Percentiles rank a stretch among this genome's conserved stretches.
Evolutionary conservation across 2,113 vertebrate species (phyloP).

Genomic region (Prietella phreatophila): DNA sequence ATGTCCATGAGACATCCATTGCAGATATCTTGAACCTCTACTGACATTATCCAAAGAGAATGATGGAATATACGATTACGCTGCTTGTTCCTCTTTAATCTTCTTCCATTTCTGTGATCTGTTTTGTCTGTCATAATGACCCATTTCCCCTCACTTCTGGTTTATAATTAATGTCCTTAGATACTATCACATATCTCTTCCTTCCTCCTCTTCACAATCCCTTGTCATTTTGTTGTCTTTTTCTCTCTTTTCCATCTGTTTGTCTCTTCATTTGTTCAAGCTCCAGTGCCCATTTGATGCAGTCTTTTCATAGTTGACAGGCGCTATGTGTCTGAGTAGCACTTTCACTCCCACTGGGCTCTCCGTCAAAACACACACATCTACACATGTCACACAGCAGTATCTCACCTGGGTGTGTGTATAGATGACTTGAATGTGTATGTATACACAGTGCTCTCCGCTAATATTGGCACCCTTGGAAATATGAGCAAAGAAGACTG

Average conservation of each 20-base stretch:
- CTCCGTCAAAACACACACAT: constrained; percentile 28
- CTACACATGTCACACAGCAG: not conserved
- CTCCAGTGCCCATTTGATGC: constrained; percentile 34
- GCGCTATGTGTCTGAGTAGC: constrained; percentile 27
- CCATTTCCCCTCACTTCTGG: not conserved
- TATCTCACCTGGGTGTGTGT: not conserved
- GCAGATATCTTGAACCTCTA: not conserved
- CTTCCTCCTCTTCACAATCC: not conserved
- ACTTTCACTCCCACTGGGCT: constrained; percentile 23
- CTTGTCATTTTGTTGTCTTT: not conserved
- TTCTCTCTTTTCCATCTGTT: constrained; percentile 11
- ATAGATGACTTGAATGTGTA: not conserved
- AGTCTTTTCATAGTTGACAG: constrained; percentile 32
- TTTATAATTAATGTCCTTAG: not conserved
- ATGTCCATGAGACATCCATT: not conserved
- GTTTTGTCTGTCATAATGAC: not conserved
- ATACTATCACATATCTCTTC: not conserved
- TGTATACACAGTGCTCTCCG: not conserved
- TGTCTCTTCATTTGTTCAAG: constrained; percentile 26
- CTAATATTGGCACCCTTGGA: too few relatives aligned
- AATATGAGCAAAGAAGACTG: too few relatives aligned
- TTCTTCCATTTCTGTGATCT: not conserved
- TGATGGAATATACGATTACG: not conserved
- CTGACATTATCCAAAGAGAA: not conserved
- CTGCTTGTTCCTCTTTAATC: not conserved